Conservation (phyloP, 2,888 invertebrate genomes). For the Hyppa rectilinea region DNA sequence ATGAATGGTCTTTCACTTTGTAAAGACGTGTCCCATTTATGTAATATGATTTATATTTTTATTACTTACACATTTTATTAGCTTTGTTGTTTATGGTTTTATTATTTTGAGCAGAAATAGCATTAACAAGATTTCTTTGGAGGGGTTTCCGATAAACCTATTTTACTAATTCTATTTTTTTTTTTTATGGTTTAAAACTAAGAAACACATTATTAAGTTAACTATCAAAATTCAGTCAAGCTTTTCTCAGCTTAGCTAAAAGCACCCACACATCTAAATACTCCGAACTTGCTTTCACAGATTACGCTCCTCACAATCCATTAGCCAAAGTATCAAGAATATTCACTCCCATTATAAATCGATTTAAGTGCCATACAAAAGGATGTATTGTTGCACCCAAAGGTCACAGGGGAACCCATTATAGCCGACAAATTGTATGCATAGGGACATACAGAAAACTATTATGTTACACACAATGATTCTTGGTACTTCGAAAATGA, state of each 20-base stretch:
- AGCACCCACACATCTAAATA: background rate
- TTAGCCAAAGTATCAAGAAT: conserved; percentile 73
- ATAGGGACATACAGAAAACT: conserved; percentile 74
- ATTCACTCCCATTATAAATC: conserved; percentile 66
- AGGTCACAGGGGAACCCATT: conserved; percentile 82
- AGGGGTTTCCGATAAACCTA: fast-evolving
- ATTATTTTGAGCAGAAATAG: background rate
- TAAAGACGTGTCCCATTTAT: background rate
- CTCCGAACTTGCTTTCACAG: conserved; percentile 19
- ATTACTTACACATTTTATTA: too few species aligned
- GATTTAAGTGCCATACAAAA: conserved; percentile 79
- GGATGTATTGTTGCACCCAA: conserved; percentile 81
- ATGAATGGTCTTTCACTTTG: too few species aligned
- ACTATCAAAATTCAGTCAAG: background rate
- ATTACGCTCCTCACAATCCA: conserved; percentile 33
- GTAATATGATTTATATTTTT: background rate
- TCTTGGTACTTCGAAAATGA: conserved; percentile 51
- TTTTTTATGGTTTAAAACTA: background rate
- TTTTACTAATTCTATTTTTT: background rate
- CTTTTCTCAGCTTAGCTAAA: conserved; percentile 3
- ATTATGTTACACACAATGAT: conserved; percentile 71
- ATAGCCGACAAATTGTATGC: conserved; percentile 75
- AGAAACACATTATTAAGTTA: background rate
- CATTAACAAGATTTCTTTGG: background rate
- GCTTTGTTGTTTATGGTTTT: background rate